Conservation (phyloP, 2,113 vertebrate species). For the Petromus typicus region DNA sequence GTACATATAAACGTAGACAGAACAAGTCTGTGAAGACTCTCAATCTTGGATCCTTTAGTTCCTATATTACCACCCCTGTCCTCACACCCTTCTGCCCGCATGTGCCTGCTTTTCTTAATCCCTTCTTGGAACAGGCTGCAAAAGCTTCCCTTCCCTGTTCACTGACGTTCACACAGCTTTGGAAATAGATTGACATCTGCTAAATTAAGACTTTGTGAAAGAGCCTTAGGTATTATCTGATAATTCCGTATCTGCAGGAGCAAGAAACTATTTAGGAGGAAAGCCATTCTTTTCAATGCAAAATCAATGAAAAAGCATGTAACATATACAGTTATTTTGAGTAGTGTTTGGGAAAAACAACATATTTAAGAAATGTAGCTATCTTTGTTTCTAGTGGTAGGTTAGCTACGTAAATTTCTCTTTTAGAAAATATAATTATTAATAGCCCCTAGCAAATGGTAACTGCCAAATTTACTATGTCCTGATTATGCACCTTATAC, state of each 20-base stretch:
- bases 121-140: background rate
- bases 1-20: background rate
- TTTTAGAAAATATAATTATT: background rate
- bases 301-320: background rate
- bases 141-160: background rate
- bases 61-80: background rate
- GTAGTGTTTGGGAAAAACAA: background rate
- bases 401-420: background rate
- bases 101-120: too few relatives aligned
- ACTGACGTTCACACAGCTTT: background rate
- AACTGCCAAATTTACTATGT: background rate
- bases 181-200: background rate
- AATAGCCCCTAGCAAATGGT: background rate
- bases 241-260: background rate
- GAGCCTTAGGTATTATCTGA: background rate
- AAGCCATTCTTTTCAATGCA: background rate
- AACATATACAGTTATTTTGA: background rate
- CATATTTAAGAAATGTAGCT: background rate
- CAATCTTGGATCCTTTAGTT: background rate
- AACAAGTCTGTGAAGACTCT: background rate
- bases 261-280: background rate
- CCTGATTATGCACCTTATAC: background rate
- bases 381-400: background rate
- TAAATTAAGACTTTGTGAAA: background rate
- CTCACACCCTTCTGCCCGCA: too few relatives aligned